phyloP scores from a whole-genome alignment of 2,797 vertebrate genomes.

The Tadarida brasiliensis region DNA sequence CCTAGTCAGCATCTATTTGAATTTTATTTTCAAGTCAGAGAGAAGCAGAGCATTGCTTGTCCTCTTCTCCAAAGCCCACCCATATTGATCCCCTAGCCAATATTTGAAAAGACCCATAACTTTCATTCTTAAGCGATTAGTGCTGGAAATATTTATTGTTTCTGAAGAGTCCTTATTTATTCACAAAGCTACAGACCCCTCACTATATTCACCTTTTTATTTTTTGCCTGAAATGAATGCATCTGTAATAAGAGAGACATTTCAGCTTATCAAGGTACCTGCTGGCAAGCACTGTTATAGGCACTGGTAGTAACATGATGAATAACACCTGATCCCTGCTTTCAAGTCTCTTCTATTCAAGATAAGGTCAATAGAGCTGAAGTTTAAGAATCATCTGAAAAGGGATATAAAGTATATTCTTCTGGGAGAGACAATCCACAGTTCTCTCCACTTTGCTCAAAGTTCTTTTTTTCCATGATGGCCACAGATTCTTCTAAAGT shows the following conservation, averaged over 20 bases:
- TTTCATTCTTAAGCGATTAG: neutral
- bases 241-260: neutral
- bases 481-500: neutral
- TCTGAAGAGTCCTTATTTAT: neutral
- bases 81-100: neutral
- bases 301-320: neutral
- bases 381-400: neutral
- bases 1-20: neutral
- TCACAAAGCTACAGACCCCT: neutral
- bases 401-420: neutral
- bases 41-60: neutral
- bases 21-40: constrained; percentile 2
- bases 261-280: neutral
- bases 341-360: neutral
- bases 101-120: neutral
- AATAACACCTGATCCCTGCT: neutral
- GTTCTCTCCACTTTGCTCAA: neutral
- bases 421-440: neutral
- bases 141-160: neutral
- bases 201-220: neutral
- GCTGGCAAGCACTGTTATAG: neutral
- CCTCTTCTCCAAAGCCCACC: neutral
- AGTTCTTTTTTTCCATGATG: neutral
- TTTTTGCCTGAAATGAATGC: neutral
- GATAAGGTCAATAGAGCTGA: neutral